Evolutionary conservation across 1,140 invertebrate genomes (phyloP), one percentile per base, ranked within the genome.

Genomic region (Drosophila pruinosa): DNA sequence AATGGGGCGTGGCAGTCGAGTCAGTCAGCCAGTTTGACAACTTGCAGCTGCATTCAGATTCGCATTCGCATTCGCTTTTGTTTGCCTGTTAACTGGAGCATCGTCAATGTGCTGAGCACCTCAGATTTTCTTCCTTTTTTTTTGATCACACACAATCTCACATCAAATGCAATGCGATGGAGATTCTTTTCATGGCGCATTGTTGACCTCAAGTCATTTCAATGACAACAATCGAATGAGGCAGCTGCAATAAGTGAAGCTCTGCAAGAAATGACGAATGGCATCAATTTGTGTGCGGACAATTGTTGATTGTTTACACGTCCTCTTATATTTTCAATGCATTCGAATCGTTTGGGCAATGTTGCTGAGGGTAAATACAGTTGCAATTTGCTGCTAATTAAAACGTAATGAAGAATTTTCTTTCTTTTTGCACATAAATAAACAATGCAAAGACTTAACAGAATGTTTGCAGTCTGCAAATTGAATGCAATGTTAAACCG

Each of bases 41-140:
- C n/a, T 22, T 28, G 21, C 65, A 54, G 39, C 59, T 54, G 48
- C 67, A 63, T 54, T 47, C 24, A 12, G 15, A 48, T 53, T 63
- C 39, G 48, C 67, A 63, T 54, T 47, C 24, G 17, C 22, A 48
- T 53, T 63, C 39, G n/a, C 59, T 56, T 50, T 64, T 70, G 59
- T 70, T 70, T 70, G 50, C 67, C 48, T 26, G 58, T 69, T 62
- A 53, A 63, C 21, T 69, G 36, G 38, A 53, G 65, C 36, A 34
- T 50, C 14, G 47, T 61, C 47, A 50, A 58, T 50, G 26, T 47
- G 39, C 53, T 28, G 31, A 59, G 31, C 56, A 47, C 3, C 19
- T 19, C 14, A 28, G 54, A 31, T 57, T 43, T 28, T 31, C 19
- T 45, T 41, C 15, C 8, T 17, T 36, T 41, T 41, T 28, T 41